Evolutionary conservation across 2,888 invertebrate species (phyloP).

Genomic region (Falcaria lacertinaria): DNA sequence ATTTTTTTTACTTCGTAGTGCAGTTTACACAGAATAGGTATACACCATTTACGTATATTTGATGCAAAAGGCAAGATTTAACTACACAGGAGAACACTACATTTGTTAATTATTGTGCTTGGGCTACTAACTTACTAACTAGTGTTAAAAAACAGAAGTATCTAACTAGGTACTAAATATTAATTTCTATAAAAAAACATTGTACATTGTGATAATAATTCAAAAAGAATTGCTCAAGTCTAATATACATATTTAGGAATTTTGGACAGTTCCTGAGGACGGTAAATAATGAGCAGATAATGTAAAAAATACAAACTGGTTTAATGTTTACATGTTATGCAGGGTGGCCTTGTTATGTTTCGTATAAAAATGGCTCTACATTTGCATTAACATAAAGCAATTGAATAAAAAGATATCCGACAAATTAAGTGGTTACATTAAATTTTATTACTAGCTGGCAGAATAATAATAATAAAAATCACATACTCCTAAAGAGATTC

Average conservation of each 20-base stretch:
- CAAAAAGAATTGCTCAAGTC: not conserved
- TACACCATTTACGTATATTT: constrained; percentile 1
- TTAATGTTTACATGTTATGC: not conserved
- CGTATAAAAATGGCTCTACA: not conserved
- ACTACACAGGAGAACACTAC: not conserved
- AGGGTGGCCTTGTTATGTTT: too few species aligned
- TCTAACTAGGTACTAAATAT: not conserved
- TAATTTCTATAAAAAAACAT: not conserved
- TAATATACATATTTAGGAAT: not conserved
- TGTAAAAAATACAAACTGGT: not conserved
- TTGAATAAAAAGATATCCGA: not conserved
- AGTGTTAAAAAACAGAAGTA: not conserved
- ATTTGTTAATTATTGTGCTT: not conserved
- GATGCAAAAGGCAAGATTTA: not conserved
- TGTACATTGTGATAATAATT: too few species aligned
- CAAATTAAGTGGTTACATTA: not conserved
- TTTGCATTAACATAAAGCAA: not conserved
- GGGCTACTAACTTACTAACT: not conserved
- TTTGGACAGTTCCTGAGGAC: not conserved
- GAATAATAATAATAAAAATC: constrained; percentile 19
- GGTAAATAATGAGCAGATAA: constrained; percentile 11
- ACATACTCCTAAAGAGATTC: constrained; percentile 43
- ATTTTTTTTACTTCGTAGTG: not conserved
- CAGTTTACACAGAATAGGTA: not conserved
- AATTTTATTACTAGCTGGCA: not conserved